Percentiles rank a stretch among this genome's conserved stretches.
Conservation (phyloP, 1,140 invertebrate species). For the Geopemphigus sp. region DNA sequence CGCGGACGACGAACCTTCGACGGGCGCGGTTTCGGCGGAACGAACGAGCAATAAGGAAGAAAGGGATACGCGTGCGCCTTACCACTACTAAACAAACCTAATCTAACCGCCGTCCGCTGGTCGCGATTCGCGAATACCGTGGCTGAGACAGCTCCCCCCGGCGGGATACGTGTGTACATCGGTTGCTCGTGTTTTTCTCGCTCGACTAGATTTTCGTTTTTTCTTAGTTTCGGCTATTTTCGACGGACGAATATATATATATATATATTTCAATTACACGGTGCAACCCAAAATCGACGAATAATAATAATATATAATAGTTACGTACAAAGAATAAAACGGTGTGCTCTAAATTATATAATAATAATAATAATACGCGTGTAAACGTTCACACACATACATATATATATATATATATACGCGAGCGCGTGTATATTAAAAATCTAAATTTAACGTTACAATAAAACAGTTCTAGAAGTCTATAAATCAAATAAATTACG, state of each 20-base stretch:
- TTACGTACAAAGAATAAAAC: slow-evolving; percentile 29
- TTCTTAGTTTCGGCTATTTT: neutral
- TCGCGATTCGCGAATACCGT: no score
- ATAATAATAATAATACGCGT: no score
- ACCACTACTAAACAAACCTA: slow-evolving; percentile 10
- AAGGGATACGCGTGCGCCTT: slow-evolving; percentile 18
- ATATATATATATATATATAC: no score
- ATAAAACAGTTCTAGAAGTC: slow-evolving; percentile 46
- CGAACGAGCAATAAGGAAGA: slow-evolving; percentile 29
- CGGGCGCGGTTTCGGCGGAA: no score
- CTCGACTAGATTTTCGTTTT: slow-evolving; percentile 23
- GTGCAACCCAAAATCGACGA: slow-evolving; percentile 44
- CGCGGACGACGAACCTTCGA: no score
- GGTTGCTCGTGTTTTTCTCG: neutral
- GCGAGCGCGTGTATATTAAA: no score
- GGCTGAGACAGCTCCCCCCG: no score
- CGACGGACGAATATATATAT: neutral
- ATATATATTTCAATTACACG: no score
- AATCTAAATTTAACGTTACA: slow-evolving; percentile 13
- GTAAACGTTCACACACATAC: neutral
- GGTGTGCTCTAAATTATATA: slow-evolving; percentile 37
- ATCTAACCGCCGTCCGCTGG: neutral
- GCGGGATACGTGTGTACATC: no score
- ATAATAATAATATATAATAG: slow-evolving; percentile 29
- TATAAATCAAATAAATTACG: slow-evolving; percentile 49